These are phyloP conservation scores for Rhyzopertha dominica DNA, from an alignment of 1,140 invertebrate species.

Conservation along the genomic window DNA sequence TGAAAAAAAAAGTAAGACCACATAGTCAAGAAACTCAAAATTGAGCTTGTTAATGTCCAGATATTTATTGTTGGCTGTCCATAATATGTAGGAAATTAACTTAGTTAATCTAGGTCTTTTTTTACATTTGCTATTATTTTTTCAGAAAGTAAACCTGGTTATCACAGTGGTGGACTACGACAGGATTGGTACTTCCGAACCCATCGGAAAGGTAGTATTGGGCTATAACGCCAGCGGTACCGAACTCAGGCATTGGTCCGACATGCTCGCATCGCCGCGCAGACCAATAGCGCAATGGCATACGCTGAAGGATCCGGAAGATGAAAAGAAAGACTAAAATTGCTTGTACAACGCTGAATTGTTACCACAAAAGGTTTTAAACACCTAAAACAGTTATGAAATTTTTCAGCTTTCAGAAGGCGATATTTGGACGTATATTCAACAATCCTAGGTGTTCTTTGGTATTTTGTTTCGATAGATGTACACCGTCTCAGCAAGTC, in stretches of 20 bases:
- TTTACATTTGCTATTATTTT: slow-evolving; percentile 20
- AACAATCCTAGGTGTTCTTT: too few relatives aligned
- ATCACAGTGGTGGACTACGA: slow-evolving; percentile 99
- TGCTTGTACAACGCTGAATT: slow-evolving; percentile 22
- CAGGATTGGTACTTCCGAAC: slow-evolving; percentile 98
- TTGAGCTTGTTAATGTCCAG: too few relatives aligned
- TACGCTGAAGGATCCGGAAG: slow-evolving; percentile 94
- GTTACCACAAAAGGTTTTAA: too few relatives aligned
- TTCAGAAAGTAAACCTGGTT: slow-evolving; percentile 96
- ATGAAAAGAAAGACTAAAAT: slow-evolving; percentile 83
- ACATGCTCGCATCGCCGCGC: slow-evolving; percentile 96
- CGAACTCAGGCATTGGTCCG: slow-evolving; percentile 98
- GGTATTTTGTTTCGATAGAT: too few relatives aligned
- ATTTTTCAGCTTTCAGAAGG: too few relatives aligned
- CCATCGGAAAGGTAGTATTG: slow-evolving; percentile 94
- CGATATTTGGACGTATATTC: too few relatives aligned
- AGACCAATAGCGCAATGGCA: slow-evolving; percentile 99
- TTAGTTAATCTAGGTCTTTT: background rate
- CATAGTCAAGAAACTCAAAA: too few relatives aligned
- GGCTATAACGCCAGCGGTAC: slow-evolving; percentile 97
- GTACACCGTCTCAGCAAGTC: too few relatives aligned
- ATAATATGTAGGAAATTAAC: too few relatives aligned
- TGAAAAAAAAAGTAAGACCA: too few relatives aligned
- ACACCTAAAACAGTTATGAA: too few relatives aligned
- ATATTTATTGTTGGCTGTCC: too few relatives aligned